Base-by-base conservation (phyloP, 2,113 vertebrate species). In the Centropus bengalensis region DNA sequence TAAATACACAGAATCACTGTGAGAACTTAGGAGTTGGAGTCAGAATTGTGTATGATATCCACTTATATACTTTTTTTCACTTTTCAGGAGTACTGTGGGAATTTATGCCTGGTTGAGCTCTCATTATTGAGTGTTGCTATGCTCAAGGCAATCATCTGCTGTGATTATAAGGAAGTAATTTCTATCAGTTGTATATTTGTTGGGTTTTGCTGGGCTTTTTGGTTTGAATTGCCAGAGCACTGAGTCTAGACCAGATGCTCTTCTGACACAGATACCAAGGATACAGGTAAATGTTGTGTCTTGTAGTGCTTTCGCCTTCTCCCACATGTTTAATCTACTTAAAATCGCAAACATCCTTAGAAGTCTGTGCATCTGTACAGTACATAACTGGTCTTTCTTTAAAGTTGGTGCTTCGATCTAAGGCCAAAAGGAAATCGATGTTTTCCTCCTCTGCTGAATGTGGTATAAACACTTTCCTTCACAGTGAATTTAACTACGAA, bases 31-130 rank as follows among this genome's bases (percentile, higher is more conserved):
- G 36, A 1, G 1, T 56, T 10, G 17, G 22, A 5, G 82, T 54
- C 33, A 15, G 40, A 36, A 32, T 40, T 52, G 4, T 0, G 3
- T n/a, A 3, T 49, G 52, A 8, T 47, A 21, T 0, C 55, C 21
- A 3, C 14, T 32, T 3, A 9, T 0, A 28, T 8, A 5, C 24
- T 16, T 77, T 22, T 76, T 45, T 5, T 15, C 22, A 16, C 32
- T 51, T 78, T 52, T 51, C 3, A 16, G 14, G 36, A 22, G 12
- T 81, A 22, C 63, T 36, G 13, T 59, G 79, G 78, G 52, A 54
- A 10, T 51, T 63, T 20, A 4, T 70, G 58, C 44, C 27, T 49
- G 4, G 30, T 27, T 33, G 74, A 52, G 40, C n/a, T 76, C 30
- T 77, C 8, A 0, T 14, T 59, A 1, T 26, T 24, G 55, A 14